These are phyloP conservation scores for Eupithecia exiguata DNA, from an alignment of 2,888 invertebrate species.

Conservation along the genomic window DNA sequence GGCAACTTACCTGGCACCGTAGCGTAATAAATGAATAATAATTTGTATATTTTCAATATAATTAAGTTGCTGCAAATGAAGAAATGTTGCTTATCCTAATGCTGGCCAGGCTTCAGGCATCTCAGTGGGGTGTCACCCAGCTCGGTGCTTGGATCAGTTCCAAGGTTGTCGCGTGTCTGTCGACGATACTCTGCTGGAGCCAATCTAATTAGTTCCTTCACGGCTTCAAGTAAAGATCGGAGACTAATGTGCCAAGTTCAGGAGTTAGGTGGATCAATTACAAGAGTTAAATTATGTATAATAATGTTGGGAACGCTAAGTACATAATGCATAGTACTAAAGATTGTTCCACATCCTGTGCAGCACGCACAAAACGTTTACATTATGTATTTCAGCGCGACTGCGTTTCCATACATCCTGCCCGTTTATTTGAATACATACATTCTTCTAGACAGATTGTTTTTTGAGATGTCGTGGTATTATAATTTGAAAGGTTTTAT, in stretches of 20 bases:
- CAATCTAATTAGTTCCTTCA: not conserved
- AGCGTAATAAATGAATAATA: no score
- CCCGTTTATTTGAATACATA: not conserved
- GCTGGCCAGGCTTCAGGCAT: not conserved
- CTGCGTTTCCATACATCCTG: no score
- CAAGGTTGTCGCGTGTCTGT: not conserved
- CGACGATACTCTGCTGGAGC: not conserved
- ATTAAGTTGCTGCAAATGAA: no score
- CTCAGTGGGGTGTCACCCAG: not conserved
- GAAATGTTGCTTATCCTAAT: not conserved
- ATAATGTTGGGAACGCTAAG: not conserved
- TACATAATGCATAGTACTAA: not conserved
- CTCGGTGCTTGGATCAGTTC: not conserved
- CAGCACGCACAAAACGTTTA: no score
- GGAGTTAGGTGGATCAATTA: not conserved
- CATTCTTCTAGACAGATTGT: not conserved
- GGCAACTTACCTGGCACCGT: not conserved
- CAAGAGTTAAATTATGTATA: not conserved
- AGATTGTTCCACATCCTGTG: no score
- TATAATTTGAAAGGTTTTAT: not conserved
- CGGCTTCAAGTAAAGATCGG: not conserved
- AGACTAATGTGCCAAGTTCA: not conserved
- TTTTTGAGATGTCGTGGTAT: no score
- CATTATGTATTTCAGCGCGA: no score
- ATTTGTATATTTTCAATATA: no score